Conservation (phyloP, 2,113 vertebrate species). For the Patagioenas fasciata region DNA sequence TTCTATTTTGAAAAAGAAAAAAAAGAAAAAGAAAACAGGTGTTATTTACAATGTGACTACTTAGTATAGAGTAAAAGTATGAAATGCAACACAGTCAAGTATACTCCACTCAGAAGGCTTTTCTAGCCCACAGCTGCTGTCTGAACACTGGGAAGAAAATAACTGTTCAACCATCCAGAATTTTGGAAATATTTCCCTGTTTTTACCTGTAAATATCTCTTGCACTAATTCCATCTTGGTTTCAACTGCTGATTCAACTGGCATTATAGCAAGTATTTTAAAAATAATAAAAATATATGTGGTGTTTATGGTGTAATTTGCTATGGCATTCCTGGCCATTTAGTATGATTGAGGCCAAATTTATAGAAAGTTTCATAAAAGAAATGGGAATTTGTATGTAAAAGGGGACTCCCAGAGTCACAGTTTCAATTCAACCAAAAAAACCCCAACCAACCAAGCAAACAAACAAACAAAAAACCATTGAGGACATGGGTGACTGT, state of each 20-base stretch:
- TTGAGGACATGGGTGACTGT: background rate
- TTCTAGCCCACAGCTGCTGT: background rate
- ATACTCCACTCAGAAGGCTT: background rate
- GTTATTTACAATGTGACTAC: background rate
- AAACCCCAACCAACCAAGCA: rapidly evolving
- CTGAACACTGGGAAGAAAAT: background rate
- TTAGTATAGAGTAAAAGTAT: background rate
- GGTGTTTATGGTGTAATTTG: background rate
- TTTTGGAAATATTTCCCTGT: background rate
- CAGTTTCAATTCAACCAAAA: background rate
- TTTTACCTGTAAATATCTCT: background rate
- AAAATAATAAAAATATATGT: background rate
- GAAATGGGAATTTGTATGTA: background rate
- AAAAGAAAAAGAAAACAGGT: background rate
- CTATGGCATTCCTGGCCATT: background rate
- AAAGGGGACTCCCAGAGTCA: background rate
- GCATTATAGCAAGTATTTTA: background rate
- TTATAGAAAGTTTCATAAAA: background rate
- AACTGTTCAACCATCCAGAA: background rate
- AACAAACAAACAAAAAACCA: background rate
- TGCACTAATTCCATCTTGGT: background rate
- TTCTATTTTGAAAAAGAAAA: background rate
- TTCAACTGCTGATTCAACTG: background rate
- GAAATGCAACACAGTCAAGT: background rate
- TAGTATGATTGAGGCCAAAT: background rate